phyloP scores from a whole-genome alignment of 2,888 invertebrate species.

The Leptinotarsa peninsularis region DNA sequence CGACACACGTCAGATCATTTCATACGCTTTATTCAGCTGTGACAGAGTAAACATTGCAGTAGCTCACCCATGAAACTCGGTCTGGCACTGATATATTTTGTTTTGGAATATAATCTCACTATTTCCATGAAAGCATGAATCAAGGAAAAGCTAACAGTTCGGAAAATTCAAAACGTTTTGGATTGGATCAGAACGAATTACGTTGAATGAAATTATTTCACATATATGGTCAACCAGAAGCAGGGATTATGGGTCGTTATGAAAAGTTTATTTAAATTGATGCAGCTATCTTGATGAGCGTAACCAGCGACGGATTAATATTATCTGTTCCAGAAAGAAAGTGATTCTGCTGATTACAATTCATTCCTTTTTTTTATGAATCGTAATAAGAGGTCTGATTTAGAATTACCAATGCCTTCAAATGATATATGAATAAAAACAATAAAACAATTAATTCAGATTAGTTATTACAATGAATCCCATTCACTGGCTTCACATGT shows the following conservation, averaged over 20 bases:
- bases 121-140: conserved; percentile 49
- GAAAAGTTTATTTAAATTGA: too few relatives aligned
- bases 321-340: too few relatives aligned
- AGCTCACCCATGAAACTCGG: conserved; percentile 54
- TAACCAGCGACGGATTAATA: too few relatives aligned
- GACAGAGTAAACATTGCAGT: conserved; percentile 39
- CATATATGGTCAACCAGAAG: background rate
- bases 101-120: conserved; percentile 54
- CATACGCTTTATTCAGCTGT: conserved; percentile 50
- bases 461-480: too few relatives aligned
- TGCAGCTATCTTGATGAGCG: too few relatives aligned
- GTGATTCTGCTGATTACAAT: too few relatives aligned
- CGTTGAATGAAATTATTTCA: background rate
- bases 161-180: conserved; percentile 52
- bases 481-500: too few relatives aligned
- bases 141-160: conserved; percentile 51
- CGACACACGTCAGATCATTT: conserved; percentile 47
- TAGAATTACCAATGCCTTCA: too few relatives aligned
- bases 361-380: too few relatives aligned
- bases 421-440: too few relatives aligned
- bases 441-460: too few relatives aligned
- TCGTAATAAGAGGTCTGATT: too few relatives aligned
- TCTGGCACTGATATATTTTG: conserved; percentile 55
- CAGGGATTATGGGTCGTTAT: background rate
- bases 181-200: conserved; percentile 44